phyloP scores from a whole-genome alignment of 2,888 invertebrate species.

The Trichogramma evanescens region DNA sequence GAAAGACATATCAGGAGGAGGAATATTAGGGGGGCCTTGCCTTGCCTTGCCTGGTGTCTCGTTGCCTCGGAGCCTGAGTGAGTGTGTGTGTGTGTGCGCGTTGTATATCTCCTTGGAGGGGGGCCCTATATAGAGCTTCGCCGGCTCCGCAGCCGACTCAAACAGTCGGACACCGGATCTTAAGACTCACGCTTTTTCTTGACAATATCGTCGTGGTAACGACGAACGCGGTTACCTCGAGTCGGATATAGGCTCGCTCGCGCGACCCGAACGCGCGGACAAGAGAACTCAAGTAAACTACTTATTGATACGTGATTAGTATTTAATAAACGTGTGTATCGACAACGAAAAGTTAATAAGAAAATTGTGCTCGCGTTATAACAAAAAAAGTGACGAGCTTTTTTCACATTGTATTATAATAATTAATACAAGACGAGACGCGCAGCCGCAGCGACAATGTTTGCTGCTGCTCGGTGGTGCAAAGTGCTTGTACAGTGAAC shows the following conservation, averaged over 20 bases:
- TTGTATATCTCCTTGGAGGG: slow-evolving; percentile 6
- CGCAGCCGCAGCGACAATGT: too few species aligned
- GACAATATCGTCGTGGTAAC: background rate
- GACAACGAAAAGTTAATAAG: too few species aligned
- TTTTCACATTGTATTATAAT: too few species aligned
- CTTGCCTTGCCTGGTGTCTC: too few species aligned
- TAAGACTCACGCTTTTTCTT: slow-evolving; percentile 2
- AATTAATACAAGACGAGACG: too few species aligned
- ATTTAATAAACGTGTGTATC: too few species aligned
- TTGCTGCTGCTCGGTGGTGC: slow-evolving; percentile 12
- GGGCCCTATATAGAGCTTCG: slow-evolving; percentile 22
- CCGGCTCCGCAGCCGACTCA: slow-evolving; percentile 10
- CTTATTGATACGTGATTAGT: background rate
- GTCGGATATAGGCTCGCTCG: background rate
- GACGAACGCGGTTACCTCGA: background rate
- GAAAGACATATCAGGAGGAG: slow-evolving; percentile 1
- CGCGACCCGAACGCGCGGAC: background rate
- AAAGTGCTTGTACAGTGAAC: slow-evolving; percentile 16
- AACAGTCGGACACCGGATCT: slow-evolving; percentile 20
- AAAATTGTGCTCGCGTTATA: too few species aligned
- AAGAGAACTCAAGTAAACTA: background rate
- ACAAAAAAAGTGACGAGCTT: too few species aligned
- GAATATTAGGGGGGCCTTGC: background rate
- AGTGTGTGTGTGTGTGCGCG: too few species aligned
- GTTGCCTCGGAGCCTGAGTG: too few species aligned